phyloP scores from a whole-genome alignment of 2,113 vertebrate species.

The Charina bottae region DNA sequence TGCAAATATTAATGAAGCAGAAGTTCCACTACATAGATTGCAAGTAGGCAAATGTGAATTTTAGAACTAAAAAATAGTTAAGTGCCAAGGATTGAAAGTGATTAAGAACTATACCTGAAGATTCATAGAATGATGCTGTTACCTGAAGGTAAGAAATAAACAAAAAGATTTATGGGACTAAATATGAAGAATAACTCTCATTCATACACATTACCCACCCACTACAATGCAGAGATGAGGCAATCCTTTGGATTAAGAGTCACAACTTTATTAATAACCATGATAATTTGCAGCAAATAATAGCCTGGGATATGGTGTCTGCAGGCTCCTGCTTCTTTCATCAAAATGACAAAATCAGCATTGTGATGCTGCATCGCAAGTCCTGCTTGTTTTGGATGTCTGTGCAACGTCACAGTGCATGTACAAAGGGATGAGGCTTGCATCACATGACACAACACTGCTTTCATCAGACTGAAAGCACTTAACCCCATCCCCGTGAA shows the following conservation, averaged over 20 bases:
- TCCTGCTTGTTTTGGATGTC: neutral
- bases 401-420: neutral
- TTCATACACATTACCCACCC: neutral
- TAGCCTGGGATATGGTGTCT: neutral
- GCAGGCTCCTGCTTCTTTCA: neutral
- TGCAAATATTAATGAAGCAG: conserved; percentile 22
- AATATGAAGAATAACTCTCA: neutral
- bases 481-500: neutral
- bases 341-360: neutral
- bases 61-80: neutral
- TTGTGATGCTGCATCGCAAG: neutral
- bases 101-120: neutral
- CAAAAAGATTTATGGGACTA: neutral
- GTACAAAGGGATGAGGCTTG: neutral
- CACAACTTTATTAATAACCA: neutral
- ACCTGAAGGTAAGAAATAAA: neutral
- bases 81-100: neutral
- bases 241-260: neutral
- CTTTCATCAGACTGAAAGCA: neutral
- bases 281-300: neutral
- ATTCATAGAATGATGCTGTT: neutral
- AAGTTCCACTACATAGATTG: neutral
- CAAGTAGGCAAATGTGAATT: neutral
- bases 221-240: neutral
- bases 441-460: neutral